phyloP scores from a whole-genome alignment of 2,888 invertebrate genomes.

The Trichogramma dendrolimi region DNA sequence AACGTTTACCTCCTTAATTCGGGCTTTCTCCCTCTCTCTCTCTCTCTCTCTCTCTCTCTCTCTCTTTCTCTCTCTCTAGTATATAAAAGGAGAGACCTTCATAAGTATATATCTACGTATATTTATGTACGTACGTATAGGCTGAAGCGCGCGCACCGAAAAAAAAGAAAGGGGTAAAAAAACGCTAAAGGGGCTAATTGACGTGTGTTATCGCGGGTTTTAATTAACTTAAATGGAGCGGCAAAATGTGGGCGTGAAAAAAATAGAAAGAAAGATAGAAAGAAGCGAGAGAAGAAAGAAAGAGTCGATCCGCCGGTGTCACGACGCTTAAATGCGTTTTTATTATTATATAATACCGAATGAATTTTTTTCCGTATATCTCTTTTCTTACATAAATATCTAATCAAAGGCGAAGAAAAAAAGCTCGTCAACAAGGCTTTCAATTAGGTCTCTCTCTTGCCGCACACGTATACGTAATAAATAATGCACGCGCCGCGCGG shows the following conservation, averaged over 20 bases:
- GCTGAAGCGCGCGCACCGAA: too few relatives aligned
- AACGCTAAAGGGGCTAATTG: constrained; percentile 6
- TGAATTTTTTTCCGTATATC: too few relatives aligned
- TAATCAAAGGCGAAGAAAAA: background rate
- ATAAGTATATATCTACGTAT: too few relatives aligned
- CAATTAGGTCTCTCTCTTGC: background rate
- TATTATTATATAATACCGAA: too few relatives aligned
- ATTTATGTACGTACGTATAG: too few relatives aligned
- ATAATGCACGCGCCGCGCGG: background rate
- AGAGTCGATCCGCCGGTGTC: too few relatives aligned
- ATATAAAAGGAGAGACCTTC: too few relatives aligned
- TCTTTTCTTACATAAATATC: too few relatives aligned
- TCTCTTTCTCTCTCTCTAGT: too few relatives aligned
- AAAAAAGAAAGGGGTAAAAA: background rate
- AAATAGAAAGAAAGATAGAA: background rate
- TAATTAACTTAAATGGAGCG: constrained; percentile 22
- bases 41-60: background rate
- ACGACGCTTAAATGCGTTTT: too few relatives aligned
- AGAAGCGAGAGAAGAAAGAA: background rate
- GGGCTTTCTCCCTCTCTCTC: background rate
- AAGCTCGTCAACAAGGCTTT: background rate
- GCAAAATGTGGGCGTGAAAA: constrained; percentile 9
- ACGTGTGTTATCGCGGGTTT: constrained; percentile 1
- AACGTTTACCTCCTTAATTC: constrained; percentile 10
- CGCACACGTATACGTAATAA: background rate